Conservation (phyloP, 2,797 vertebrate species). For the Catamblyrhynchus diadema region DNA sequence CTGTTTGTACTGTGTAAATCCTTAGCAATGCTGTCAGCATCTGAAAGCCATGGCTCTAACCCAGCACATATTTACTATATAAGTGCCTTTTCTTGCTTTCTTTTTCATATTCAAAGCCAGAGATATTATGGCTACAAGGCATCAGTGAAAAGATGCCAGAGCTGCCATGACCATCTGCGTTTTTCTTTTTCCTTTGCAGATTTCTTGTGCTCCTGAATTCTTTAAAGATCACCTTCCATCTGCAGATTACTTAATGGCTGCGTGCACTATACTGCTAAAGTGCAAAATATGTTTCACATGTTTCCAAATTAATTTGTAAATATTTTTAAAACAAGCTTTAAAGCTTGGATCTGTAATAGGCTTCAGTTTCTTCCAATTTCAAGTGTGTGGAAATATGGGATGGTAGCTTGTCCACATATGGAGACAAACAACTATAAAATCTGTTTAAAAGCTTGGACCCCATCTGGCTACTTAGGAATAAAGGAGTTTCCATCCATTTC, state of each 20-base stretch:
- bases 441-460: neutral
- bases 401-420: neutral
- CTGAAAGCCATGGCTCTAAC: neutral
- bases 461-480: neutral
- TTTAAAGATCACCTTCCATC: neutral
- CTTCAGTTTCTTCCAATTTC: neutral
- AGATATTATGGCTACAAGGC: fast-evolving
- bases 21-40: neutral
- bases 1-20: fast-evolving
- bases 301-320: neutral
- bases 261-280: neutral
- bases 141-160: neutral
- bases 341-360: neutral
- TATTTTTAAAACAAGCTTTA: neutral
- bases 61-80: fast-evolving
- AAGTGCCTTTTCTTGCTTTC: neutral
- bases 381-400: neutral
- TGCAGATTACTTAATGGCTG: neutral
- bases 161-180: neutral
- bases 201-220: neutral
- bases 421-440: neutral
- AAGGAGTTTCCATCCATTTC: neutral
- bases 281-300: neutral
- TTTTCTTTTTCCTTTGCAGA: neutral
- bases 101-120: neutral